A percentile compares a stretch with the other conserved stretches of the same genome.
Evolutionary conservation across 2,797 vertebrate genomes (phyloP).

Genomic region (Anguilla pacifica): DNA sequence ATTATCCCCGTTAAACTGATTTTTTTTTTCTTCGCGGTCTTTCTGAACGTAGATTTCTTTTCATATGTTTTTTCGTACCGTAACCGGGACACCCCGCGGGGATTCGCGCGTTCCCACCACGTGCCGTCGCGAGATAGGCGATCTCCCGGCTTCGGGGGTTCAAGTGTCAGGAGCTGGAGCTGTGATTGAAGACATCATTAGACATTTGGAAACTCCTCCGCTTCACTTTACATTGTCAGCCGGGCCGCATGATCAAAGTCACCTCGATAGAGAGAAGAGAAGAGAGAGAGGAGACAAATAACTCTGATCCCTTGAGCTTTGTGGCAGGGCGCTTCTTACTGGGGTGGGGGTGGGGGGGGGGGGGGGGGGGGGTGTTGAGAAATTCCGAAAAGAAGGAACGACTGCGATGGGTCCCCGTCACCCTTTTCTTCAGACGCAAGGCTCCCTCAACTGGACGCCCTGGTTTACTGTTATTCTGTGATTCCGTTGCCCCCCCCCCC

Average conservation of each 20-base stretch:
- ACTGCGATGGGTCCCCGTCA: neutral
- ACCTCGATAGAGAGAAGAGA: neutral
- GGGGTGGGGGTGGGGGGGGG: too few species aligned
- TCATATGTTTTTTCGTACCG: neutral
- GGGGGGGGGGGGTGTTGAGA: neutral
- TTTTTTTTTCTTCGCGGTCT: neutral
- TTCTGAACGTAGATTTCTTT: neutral
- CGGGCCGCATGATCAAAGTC: slow-evolving; percentile 18
- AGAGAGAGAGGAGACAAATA: neutral
- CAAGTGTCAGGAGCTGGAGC: slow-evolving; percentile 19
- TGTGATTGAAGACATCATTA: slow-evolving; percentile 26
- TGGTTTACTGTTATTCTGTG: neutral
- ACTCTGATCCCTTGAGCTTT: slow-evolving; percentile 16
- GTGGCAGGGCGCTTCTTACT: neutral
- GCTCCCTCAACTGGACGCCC: neutral
- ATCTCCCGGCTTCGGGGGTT: slow-evolving; percentile 7
- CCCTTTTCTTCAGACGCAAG: neutral
- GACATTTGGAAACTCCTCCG: slow-evolving; percentile 9
- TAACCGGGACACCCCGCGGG: neutral
- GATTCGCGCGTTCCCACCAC: neutral
- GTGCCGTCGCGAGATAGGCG: neutral
- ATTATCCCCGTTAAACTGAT: neutral
- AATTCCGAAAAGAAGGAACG: neutral
- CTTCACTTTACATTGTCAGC: slow-evolving; percentile 12
- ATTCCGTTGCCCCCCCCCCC: neutral